Evolutionary conservation across 2,888 invertebrate genomes (phyloP).

Genomic region (Vanessa cardui): DNA sequence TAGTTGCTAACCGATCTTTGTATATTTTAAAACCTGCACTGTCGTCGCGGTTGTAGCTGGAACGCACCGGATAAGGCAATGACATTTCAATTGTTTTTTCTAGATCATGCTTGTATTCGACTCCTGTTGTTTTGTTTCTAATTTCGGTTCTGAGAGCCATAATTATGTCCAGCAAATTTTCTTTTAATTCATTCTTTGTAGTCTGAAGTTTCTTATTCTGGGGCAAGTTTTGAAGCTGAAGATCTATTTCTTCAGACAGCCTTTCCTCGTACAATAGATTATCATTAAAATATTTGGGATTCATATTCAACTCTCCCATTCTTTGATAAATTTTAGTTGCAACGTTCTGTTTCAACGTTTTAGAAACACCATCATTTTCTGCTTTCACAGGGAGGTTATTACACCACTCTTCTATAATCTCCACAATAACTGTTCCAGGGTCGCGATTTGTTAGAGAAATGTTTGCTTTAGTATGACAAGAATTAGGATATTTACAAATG

Average conservation of each 20-base stretch:
- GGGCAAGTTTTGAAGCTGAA: slow-evolving; percentile 51
- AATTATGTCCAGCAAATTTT: slow-evolving; percentile 50
- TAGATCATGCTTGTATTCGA: slow-evolving; percentile 57
- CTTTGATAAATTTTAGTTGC: slow-evolving; percentile 57
- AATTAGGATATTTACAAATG: slow-evolving; percentile 21
- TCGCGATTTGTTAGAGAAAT: slow-evolving; percentile 5
- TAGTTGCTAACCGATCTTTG: slow-evolving; percentile 57
- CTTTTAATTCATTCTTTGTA: slow-evolving; percentile 48
- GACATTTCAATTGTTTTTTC: slow-evolving; percentile 58
- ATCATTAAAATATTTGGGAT: slow-evolving; percentile 53
- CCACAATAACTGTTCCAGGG: slow-evolving; percentile 44
- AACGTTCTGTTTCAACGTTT: slow-evolving; percentile 48
- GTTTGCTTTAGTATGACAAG: slow-evolving; percentile 29
- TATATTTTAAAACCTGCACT: slow-evolving; percentile 64
- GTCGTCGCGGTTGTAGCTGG: slow-evolving; percentile 33
- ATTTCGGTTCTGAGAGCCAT: slow-evolving; percentile 51
- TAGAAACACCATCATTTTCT: slow-evolving; percentile 24
- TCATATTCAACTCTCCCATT: slow-evolving; percentile 55
- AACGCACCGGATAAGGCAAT: slow-evolving; percentile 51
- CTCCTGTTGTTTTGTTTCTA: slow-evolving; percentile 52
- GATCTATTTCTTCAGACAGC: slow-evolving; percentile 55
- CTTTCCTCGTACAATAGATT: slow-evolving; percentile 53
- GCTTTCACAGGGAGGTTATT: slow-evolving; percentile 52
- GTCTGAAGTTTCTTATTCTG: slow-evolving; percentile 40
- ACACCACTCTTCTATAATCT: slow-evolving; percentile 62